Evolutionary conservation across 2,888 invertebrate genomes (phyloP), one percentile per base, ranked within the genome.

Genomic region (Julus scandinavius): DNA sequence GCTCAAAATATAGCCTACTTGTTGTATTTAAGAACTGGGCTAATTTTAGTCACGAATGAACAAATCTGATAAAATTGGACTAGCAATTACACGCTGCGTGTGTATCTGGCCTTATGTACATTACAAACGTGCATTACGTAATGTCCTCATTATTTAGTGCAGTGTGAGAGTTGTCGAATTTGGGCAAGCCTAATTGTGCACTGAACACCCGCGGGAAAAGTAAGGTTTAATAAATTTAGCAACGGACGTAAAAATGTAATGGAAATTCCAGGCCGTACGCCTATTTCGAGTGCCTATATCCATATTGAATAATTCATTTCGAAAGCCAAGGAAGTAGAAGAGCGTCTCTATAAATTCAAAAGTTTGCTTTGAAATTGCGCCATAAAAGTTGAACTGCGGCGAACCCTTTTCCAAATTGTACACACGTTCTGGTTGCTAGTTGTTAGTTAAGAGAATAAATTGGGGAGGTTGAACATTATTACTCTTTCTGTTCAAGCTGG

Each of bases 401-500:
- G 80, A 80, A 80, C 80, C 80, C 80, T 80, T 38, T 80, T 80
- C 11, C 80, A 29, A 80, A 80, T 80, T 80, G 80, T 80, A 38
- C 80, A 80, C 80, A 80, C 80, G 80, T 80, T 80, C 80, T 80
- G 63, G 63, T 20, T 72, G 63, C 63, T 72, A 20, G 63, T 72
- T 72, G 80, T 80, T 80, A 80, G 80, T 80, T 80, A 80, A 80
- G 80, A 80, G 80, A 80, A 29, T 80, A 80, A 80, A 80, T 80
- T 80, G 80, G 80, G 80, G 80, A 80, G 80, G 80, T 80, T 29
- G 80, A 38, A 80, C 80, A 80, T 80, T 80, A 80, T 29, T 80
- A 80, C 80, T 80, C 80, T 80, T 80, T 80, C 80, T 80, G 80
- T 80, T 80, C 80, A 20, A 80, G 80, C 80, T 80, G 80, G 80